phyloP scores from a whole-genome alignment of 1,140 invertebrate genomes.

The Limonius californicus region DNA sequence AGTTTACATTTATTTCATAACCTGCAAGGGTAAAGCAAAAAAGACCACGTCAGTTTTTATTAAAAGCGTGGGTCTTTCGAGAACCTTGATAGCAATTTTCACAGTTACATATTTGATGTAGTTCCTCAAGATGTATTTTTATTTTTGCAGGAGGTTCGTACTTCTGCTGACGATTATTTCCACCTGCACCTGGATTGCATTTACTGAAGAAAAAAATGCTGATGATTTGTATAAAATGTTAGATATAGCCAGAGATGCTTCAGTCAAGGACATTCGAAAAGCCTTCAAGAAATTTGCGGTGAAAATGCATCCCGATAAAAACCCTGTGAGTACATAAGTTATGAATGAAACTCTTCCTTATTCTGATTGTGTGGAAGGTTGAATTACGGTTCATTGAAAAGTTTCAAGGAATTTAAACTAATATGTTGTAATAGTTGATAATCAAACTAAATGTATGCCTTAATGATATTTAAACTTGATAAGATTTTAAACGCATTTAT shows the following conservation, averaged over 20 bases:
- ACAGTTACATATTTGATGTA: background rate
- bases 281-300: constrained; percentile 81
- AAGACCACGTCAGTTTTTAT: background rate
- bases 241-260: constrained; percentile 65
- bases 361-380: background rate
- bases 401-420: no score
- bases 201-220: constrained; percentile 21
- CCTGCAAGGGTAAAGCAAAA: background rate
- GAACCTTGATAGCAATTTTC: background rate
- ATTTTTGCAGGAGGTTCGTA: background rate
- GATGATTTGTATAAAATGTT: constrained; percentile 63
- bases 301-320: constrained; percentile 81
- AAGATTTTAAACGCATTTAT: no score
- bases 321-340: constrained; percentile 60
- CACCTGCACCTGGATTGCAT: background rate
- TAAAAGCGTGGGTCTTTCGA: background rate
- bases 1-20: background rate
- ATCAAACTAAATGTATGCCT: no score
- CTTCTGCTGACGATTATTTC: background rate
- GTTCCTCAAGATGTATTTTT: background rate
- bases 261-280: constrained; percentile 70
- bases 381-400: background rate
- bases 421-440: no score
- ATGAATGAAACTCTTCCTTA: no score
- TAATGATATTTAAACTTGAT: no score